A percentile compares a stretch with the other conserved stretches of the same genome.
These are phyloP conservation scores for Oceanites oceanicus DNA, from an alignment of 2,113 vertebrate species.

Conservation along the genomic window DNA sequence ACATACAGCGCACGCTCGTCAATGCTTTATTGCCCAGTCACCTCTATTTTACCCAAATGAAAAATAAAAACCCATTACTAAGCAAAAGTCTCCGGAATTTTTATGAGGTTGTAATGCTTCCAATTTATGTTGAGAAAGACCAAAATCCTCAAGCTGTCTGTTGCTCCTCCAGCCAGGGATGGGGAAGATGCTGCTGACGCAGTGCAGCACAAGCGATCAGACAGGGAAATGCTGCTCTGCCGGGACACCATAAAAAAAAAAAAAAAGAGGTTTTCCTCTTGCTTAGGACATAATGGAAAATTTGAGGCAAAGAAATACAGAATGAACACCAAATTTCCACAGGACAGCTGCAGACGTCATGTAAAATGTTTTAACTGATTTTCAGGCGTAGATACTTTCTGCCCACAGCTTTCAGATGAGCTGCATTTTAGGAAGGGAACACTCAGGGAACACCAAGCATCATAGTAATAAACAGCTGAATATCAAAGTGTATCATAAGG, in stretches of 20 bases:
- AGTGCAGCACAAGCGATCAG: background rate
- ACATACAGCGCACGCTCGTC: background rate
- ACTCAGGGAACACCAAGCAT: background rate
- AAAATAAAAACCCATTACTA: constrained; percentile 45
- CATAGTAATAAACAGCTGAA: background rate
- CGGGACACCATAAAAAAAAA: background rate
- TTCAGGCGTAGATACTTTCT: background rate
- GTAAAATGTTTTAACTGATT: background rate
- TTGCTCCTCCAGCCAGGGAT: background rate
- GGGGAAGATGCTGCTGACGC: background rate
- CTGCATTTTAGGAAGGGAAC: background rate
- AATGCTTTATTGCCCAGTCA: background rate
- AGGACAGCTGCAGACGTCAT: background rate
- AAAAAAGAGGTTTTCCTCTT: background rate
- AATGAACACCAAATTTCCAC: background rate
- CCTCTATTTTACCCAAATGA: constrained; percentile 17
- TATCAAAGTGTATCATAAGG: background rate
- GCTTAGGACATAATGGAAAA: background rate
- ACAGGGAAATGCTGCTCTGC: background rate
- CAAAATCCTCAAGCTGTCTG: constrained; percentile 9
- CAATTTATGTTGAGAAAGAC: constrained; percentile 25
- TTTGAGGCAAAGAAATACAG: background rate
- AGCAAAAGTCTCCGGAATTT: constrained; percentile 43
- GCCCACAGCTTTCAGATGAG: background rate
- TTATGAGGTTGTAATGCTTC: constrained; percentile 48